Evolutionary conservation across 2,888 invertebrate species (phyloP).

Genomic region (Geophilus truncorum): DNA sequence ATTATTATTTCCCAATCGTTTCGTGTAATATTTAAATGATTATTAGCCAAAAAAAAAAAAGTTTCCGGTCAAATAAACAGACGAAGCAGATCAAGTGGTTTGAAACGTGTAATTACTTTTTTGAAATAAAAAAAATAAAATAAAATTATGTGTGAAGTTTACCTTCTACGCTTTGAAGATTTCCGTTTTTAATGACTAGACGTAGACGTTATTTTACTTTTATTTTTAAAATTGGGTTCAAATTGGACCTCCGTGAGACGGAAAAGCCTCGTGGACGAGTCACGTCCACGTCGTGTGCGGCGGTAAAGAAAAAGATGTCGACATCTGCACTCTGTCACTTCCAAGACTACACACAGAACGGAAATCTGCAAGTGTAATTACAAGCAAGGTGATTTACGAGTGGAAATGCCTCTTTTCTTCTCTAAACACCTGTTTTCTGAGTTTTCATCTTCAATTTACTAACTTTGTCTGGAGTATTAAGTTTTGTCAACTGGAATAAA

Average conservation of each 20-base stretch:
- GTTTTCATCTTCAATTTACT: not conserved
- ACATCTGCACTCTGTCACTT: constrained; percentile 2
- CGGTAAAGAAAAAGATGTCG: constrained; percentile 4
- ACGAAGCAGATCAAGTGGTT: not conserved
- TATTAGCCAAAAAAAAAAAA: not conserved
- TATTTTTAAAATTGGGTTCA: not conserved
- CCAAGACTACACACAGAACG: constrained; percentile 1
- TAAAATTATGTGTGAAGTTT: not conserved
- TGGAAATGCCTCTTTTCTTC: not conserved
- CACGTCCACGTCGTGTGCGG: not conserved
- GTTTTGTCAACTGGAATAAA: constrained; percentile 21
- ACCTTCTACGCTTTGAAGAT: not conserved
- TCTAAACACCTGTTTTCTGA: not conserved
- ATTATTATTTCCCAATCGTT: not conserved
- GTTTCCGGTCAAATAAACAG: constrained; percentile 25
- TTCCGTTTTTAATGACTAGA: not conserved
- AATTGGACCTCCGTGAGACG: not conserved
- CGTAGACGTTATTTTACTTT: not conserved
- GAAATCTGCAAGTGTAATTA: constrained; percentile 25
- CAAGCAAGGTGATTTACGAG: constrained; percentile 12
- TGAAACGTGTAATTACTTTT: not conserved
- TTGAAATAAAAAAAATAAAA: not conserved
- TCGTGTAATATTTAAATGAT: not conserved
- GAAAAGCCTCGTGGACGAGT: not conserved
- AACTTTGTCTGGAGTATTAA: not conserved